Percentiles rank a stretch among this genome's conserved stretches.
Evolutionary conservation across 2,113 vertebrate species (phyloP).

Genomic region (Meriones unguiculatus): DNA sequence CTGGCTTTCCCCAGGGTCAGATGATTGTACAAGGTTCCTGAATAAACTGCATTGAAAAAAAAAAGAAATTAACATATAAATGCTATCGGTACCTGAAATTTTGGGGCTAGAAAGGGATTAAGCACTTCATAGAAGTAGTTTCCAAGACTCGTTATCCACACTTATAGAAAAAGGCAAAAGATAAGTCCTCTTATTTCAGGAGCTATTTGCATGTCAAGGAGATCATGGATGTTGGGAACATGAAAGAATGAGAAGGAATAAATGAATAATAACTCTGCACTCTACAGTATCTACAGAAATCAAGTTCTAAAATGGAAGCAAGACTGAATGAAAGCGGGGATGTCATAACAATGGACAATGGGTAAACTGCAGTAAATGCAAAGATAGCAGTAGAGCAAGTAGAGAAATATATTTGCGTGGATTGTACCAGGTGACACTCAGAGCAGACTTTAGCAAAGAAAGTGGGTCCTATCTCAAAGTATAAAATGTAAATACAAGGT

Average conservation of each 20-base stretch:
- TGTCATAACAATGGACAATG: background rate
- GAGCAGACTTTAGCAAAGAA: background rate
- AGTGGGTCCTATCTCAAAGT: background rate
- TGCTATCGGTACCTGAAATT: background rate
- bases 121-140: background rate
- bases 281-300: background rate
- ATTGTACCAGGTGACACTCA: background rate
- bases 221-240: background rate
- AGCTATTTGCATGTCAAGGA: background rate
- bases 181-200: background rate
- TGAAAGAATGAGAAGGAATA: constrained; percentile 29
- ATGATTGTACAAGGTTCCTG: no score
- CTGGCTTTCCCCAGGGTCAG: no score
- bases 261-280: background rate
- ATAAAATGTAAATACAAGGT: background rate
- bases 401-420: background rate
- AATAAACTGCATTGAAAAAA: no score
- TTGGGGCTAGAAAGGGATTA: background rate
- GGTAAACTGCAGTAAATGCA: background rate
- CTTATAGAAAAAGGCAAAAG: background rate
- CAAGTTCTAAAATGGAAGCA: background rate
- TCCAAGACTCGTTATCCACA: background rate
- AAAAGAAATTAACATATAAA: constrained; percentile 23
- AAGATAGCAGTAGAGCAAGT: background rate
- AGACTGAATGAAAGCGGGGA: background rate